Evolutionary conservation across 2,888 invertebrate genomes (phyloP).

Genomic region (Tinea semifulvella): DNA sequence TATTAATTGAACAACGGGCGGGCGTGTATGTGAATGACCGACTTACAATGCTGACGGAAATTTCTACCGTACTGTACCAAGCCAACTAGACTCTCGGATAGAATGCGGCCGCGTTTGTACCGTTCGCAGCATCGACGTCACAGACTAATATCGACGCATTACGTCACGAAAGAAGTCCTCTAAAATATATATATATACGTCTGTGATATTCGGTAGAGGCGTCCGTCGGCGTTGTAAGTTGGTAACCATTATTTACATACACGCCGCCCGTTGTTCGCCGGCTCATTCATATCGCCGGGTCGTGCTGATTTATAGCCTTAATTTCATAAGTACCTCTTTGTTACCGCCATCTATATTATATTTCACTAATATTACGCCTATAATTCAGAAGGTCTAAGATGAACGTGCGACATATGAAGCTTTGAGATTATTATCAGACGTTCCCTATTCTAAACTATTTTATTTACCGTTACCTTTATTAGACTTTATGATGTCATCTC

Average conservation of each 20-base stretch:
- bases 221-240: conserved; percentile 20
- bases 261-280: conserved; percentile 21
- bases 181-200: no score
- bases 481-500: no score
- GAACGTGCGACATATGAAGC: no score
- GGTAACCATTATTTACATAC: no score
- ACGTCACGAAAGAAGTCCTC: no score
- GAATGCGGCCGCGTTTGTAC: no score
- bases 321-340: conserved; percentile 66
- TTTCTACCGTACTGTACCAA: background rate
- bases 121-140: no score
- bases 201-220: conserved; percentile 5
- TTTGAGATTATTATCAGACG: no score
- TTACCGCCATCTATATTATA: conserved; percentile 44
- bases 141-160: no score
- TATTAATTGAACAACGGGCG: conserved; percentile 54
- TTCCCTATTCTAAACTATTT: no score
- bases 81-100: no score
- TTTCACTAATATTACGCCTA: conserved; percentile 44
- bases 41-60: background rate
- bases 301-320: conserved; percentile 60
- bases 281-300: conserved; percentile 50
- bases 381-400: conserved; percentile 33
- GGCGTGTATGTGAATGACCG: conserved; percentile 54
- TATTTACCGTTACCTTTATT: no score